Percentiles rank a stretch among this genome's conserved stretches.
phyloP scores from a whole-genome alignment of 2,113 vertebrate genomes.

The Paratilapia polleni region DNA sequence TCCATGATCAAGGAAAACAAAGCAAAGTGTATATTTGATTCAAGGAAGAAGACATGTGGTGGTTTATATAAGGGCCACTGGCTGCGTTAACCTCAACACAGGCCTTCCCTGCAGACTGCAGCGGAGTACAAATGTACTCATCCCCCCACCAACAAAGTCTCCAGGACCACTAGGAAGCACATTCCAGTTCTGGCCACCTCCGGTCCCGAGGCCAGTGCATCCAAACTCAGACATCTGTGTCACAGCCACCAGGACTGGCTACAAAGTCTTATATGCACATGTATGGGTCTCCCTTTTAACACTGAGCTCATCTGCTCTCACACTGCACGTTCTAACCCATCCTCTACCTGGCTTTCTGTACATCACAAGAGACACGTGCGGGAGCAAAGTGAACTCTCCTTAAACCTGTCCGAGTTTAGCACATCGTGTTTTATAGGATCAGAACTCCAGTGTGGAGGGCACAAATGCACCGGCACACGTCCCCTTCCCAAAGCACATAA shows the following conservation, averaged over 20 bases:
- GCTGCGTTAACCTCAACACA: slow-evolving; percentile 58
- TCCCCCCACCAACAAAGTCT: slow-evolving; percentile 33
- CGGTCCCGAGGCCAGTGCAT: slow-evolving; percentile 24
- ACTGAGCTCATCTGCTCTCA: background rate
- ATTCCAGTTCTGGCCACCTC: slow-evolving; percentile 66
- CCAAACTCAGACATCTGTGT: slow-evolving; percentile 62
- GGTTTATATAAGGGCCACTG: slow-evolving; percentile 71
- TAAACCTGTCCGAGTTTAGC: slow-evolving; percentile 14
- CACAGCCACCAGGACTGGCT: slow-evolving; percentile 28
- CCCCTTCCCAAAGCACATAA: slow-evolving; percentile 52
- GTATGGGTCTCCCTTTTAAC: background rate
- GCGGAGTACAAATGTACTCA: slow-evolving; percentile 41
- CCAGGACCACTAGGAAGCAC: slow-evolving; percentile 49
- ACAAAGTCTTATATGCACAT: background rate
- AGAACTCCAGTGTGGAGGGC: slow-evolving; percentile 32
- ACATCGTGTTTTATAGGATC: slow-evolving; percentile 29
- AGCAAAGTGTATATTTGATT: slow-evolving; percentile 65
- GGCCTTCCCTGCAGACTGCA: slow-evolving; percentile 48
- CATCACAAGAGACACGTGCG: background rate
- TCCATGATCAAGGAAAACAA: slow-evolving; percentile 63
- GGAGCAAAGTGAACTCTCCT: background rate
- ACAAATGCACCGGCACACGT: slow-evolving; percentile 65
- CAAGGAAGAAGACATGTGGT: slow-evolving; percentile 58
- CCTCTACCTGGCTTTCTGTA: background rate
- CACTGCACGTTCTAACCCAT: background rate